phyloP scores from a whole-genome alignment of 2,888 invertebrate genomes.

The Auanema sp. region DNA sequence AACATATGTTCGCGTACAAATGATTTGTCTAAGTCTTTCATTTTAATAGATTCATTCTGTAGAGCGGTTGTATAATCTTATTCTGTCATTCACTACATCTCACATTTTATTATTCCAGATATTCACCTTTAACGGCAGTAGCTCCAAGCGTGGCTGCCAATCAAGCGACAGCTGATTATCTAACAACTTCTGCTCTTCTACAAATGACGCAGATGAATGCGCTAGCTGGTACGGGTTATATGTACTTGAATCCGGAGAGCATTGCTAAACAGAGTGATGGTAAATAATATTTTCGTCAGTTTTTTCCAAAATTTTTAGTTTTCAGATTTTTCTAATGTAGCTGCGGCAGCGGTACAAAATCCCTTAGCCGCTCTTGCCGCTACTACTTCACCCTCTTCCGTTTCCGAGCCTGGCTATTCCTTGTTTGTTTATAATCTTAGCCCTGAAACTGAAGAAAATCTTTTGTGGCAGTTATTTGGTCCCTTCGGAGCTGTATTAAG shows the following conservation, averaged over 20 bases:
- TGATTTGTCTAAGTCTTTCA: no score
- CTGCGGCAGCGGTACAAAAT: slow-evolving; percentile 20
- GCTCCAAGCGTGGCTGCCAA: slow-evolving; percentile 29
- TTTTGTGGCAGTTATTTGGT: slow-evolving; percentile 91
- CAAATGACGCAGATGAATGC: slow-evolving; percentile 72
- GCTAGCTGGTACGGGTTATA: slow-evolving; percentile 18
- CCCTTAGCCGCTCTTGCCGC: slow-evolving; percentile 35
- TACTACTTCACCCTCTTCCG: slow-evolving; percentile 29
- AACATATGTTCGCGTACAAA: neutral
- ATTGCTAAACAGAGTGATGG: neutral
- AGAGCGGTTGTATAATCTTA: neutral
- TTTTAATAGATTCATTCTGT: no score
- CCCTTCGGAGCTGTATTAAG: slow-evolving; percentile 96
- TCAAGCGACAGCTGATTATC: slow-evolving; percentile 66
- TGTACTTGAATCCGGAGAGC: neutral
- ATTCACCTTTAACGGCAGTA: slow-evolving; percentile 73
- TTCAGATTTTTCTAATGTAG: neutral
- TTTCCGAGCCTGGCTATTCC: slow-evolving; percentile 78
- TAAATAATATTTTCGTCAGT: neutral
- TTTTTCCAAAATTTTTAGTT: neutral
- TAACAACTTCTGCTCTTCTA: slow-evolving; percentile 54
- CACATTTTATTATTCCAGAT: slow-evolving; percentile 66
- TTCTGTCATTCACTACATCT: neutral
- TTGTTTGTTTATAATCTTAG: slow-evolving; percentile 90
- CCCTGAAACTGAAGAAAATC: slow-evolving; percentile 86